Evolutionary conservation across 2,113 vertebrate species (phyloP).

Genomic region (Daboia siamensis): DNA sequence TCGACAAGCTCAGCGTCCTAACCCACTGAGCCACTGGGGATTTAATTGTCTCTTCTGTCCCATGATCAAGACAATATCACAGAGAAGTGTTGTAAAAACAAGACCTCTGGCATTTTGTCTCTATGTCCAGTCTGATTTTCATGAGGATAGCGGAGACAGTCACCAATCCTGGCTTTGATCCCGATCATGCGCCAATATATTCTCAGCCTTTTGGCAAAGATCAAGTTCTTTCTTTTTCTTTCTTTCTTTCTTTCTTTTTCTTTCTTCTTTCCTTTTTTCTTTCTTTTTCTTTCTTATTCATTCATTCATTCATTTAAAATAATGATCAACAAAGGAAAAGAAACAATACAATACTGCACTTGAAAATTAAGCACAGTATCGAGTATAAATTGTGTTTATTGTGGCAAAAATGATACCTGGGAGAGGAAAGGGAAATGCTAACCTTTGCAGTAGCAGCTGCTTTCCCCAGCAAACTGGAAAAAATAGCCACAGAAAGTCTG

Average conservation of each 20-base stretch:
- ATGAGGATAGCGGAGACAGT: not conserved
- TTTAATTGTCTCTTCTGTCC: not conserved
- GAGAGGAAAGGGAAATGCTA: not conserved
- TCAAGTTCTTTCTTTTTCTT: not conserved
- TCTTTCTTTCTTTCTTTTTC: not conserved
- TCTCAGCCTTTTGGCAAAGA: not conserved
- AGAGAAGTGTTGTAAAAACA: not conserved
- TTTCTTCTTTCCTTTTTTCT: not conserved
- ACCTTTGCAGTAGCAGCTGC: not conserved
- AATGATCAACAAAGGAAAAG: not conserved
- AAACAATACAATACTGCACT: not conserved
- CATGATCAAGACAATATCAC: not conserved
- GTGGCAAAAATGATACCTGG: not conserved
- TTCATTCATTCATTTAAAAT: not conserved
- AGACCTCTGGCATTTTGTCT: not conserved
- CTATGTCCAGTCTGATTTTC: not conserved
- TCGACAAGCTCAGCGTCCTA: too few species aligned
- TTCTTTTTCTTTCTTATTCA: not conserved
- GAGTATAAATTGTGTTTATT: not conserved
- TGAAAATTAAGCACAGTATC: not conserved
- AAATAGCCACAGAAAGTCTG: not conserved
- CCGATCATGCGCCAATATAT: not conserved
- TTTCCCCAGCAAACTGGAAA: not conserved
- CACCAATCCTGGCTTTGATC: not conserved
- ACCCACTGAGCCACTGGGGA: too few species aligned